Percentiles rank a stretch among this genome's conserved stretches.
These are phyloP conservation scores for Nycteola revayana DNA, from an alignment of 2,888 invertebrate species.

Conservation along the genomic window DNA sequence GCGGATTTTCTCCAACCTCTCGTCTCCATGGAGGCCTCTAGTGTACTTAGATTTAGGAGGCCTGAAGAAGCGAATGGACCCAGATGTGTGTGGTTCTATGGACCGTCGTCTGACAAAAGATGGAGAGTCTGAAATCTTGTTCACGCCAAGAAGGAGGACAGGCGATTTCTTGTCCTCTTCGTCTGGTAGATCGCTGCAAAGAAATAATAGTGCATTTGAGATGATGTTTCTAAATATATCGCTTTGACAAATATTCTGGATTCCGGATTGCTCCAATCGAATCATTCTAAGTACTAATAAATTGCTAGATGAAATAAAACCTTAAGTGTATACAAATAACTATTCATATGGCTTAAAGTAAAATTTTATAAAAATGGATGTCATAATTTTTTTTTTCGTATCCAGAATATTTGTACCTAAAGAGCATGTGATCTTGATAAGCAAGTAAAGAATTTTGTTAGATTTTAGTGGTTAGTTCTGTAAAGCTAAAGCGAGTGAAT, in stretches of 20 bases:
- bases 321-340: too few species aligned
- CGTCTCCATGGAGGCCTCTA: conserved; percentile 70
- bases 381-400: too few species aligned
- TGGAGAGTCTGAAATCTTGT: conserved; percentile 78
- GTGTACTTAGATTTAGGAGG: conserved; percentile 74
- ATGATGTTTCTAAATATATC: conserved; percentile 8
- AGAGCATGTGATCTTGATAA: conserved; percentile 16
- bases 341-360: too few species aligned
- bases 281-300: too few species aligned
- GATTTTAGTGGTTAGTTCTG: too few species aligned
- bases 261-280: too few species aligned
- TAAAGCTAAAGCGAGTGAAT: too few species aligned
- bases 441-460: too few species aligned
- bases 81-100: conserved; percentile 59
- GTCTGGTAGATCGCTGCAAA: conserved; percentile 84
- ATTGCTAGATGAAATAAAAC: too few species aligned
- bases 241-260: conserved; percentile 10
- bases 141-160: conserved; percentile 83
- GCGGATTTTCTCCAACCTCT: conserved; percentile 70
- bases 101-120: conserved; percentile 64
- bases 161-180: conserved; percentile 82
- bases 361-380: neutral
- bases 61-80: conserved; percentile 70
- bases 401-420: conserved; percentile 8
- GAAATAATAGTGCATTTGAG: conserved; percentile 27